These are phyloP conservation scores for Phengaris arion DNA, from an alignment of 2,888 invertebrate species.

Conservation along the genomic window DNA sequence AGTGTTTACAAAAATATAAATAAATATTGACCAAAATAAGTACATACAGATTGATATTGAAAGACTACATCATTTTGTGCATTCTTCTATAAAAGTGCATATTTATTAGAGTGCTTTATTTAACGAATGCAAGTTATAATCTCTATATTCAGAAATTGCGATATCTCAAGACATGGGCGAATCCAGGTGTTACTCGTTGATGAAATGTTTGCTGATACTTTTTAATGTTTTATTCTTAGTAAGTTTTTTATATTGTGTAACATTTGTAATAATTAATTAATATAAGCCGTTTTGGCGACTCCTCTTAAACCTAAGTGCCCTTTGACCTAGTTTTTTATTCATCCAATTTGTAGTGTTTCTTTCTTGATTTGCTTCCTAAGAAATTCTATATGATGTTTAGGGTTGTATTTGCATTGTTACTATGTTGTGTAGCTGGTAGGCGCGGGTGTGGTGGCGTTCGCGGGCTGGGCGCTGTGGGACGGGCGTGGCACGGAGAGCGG, in stretches of 20 bases:
- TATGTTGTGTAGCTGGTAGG: conserved; percentile 52
- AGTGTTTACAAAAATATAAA: conserved; percentile 37
- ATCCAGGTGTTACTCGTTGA: conserved; percentile 84
- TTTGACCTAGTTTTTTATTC: conserved; percentile 2
- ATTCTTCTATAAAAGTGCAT: neutral
- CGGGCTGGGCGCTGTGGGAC: conserved; percentile 67
- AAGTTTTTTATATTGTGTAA: conserved; percentile 52
- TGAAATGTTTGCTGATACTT: conserved; percentile 85
- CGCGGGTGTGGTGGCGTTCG: conserved; percentile 55
- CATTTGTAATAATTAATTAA: neutral
- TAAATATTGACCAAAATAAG: conserved; percentile 25
- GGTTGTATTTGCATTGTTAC: neutral
- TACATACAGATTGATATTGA: neutral
- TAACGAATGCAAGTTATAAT: neutral
- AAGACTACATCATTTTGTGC: neutral
- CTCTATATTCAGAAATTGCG: neutral
- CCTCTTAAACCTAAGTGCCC: neutral
- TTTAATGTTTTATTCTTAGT: conserved; percentile 88
- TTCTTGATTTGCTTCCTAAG: neutral
- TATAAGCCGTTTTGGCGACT: neutral
- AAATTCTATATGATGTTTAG: neutral
- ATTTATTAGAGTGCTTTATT: neutral
- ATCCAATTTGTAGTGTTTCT: neutral
- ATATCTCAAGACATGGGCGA: conserved; percentile 77
- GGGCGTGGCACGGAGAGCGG: conserved; percentile 55